Evolutionary conservation across 2,888 invertebrate genomes (phyloP).

Genomic region (Nomada goodeniana): DNA sequence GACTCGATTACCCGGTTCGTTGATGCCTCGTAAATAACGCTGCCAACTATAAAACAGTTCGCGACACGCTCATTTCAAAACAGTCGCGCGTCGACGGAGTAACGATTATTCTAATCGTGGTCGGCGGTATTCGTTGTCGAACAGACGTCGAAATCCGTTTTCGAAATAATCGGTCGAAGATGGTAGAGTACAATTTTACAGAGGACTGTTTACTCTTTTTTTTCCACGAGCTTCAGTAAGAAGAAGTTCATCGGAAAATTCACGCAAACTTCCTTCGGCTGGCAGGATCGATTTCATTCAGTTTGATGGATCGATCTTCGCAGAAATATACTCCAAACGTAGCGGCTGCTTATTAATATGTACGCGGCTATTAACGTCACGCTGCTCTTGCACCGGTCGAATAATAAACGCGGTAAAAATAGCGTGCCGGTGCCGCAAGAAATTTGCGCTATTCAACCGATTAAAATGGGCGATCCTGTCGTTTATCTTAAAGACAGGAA

Average conservation of each 20-base stretch:
- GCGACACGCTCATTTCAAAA: conserved; percentile 8
- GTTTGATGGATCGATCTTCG: conserved; percentile 6
- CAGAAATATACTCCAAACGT: neutral
- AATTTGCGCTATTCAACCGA: neutral
- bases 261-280: neutral
- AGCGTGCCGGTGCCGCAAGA: neutral
- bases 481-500: neutral
- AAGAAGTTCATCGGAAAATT: neutral
- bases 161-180: neutral
- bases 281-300: conserved; percentile 3
- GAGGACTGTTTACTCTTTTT: no score
- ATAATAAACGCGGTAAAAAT: conserved; percentile 2
- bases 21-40: conserved; percentile 44
- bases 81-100: neutral
- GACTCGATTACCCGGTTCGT: conserved; percentile 47
- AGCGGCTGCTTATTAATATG: neutral
- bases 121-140: neutral
- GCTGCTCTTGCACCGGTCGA: neutral
- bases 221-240: neutral
- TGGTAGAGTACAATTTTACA: neutral
- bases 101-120: no score
- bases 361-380: neutral
- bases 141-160: neutral
- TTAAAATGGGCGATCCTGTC: neutral
- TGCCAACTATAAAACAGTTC: conserved; percentile 19